These are phyloP conservation scores for Oophaga sylvatica DNA, from an alignment of 2,797 vertebrate genomes.

Conservation along the genomic window DNA sequence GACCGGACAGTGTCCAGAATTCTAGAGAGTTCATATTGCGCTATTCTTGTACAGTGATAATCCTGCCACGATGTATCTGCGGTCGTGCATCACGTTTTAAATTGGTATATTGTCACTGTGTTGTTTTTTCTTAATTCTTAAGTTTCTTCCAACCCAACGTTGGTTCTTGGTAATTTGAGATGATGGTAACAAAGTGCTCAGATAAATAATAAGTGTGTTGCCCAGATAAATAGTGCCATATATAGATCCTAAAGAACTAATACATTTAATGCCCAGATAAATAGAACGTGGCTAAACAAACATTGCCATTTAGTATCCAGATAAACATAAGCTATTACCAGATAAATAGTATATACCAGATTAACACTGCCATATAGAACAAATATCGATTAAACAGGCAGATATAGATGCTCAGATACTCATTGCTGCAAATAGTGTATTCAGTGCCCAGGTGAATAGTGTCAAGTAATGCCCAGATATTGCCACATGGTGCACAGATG, in stretches of 20 bases:
- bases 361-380: too few relatives aligned
- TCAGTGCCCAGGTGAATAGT: background rate
- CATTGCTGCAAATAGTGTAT: too few relatives aligned
- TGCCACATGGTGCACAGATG: background rate
- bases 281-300: background rate
- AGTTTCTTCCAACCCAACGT: too few relatives aligned
- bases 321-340: background rate
- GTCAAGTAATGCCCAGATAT: background rate
- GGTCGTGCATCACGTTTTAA: background rate
- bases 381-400: too few relatives aligned
- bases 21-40: background rate
- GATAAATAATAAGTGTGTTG: background rate
- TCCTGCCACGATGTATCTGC: background rate
- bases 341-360: too few relatives aligned
- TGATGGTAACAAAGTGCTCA: background rate
- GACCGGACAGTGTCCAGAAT: background rate
- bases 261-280: background rate
- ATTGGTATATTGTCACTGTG: background rate
- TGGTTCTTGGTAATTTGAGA: too few relatives aligned
- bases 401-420: too few relatives aligned
- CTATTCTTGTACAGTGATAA: conserved; percentile 44
- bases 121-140: background rate
- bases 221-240: background rate
- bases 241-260: too few relatives aligned
- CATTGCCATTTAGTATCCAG: background rate